These are phyloP conservation scores for Rhabdophis nuchalis DNA, from an alignment of 2,797 vertebrate genomes.

Conservation along the genomic window DNA sequence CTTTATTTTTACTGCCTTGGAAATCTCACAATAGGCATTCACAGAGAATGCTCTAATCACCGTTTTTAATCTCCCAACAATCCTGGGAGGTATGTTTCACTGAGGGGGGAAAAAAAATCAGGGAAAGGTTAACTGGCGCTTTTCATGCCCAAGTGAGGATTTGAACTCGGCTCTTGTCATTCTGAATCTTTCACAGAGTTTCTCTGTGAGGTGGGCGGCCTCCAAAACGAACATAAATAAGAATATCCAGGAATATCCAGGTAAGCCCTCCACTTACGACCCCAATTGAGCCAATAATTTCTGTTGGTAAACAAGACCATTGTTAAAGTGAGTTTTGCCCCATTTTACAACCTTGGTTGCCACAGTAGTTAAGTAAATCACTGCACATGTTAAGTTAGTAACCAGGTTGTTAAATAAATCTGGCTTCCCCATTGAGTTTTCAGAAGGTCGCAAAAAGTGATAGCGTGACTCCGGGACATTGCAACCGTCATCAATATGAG, in stretches of 20 bases:
- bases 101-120: neutral
- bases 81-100: neutral
- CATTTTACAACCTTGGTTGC: neutral
- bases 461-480: fast-evolving
- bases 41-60: neutral
- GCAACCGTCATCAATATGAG: neutral
- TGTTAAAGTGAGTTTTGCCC: neutral
- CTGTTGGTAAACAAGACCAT: neutral
- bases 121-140: neutral
- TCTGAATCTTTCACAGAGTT: neutral
- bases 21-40: neutral
- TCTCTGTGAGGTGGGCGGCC: neutral
- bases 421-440: neutral
- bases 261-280: neutral
- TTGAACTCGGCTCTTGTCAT: neutral
- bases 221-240: neutral
- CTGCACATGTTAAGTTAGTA: neutral
- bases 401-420: neutral
- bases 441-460: neutral
- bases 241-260: neutral
- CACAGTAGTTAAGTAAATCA: no score
- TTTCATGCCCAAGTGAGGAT: neutral
- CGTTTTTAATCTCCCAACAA: neutral
- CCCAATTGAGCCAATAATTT: neutral
- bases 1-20: neutral